Evolutionary conservation across 1,140 invertebrate genomes (phyloP), one percentile per base, ranked within the genome.

Genomic region (Choristoneura fumiferana): DNA sequence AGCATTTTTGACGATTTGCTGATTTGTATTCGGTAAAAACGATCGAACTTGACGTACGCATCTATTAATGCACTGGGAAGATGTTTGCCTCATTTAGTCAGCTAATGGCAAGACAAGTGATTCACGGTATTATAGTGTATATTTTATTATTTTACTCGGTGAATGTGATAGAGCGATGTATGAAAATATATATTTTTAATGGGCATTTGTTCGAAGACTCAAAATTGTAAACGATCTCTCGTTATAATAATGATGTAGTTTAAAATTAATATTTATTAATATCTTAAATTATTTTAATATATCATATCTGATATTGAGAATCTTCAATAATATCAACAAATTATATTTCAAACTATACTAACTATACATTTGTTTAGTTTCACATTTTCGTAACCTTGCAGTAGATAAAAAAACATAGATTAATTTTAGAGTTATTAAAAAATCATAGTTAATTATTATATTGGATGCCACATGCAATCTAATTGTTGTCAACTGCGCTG

Each of bases 141-240:
- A 22, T 49, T 49, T 17, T 49, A 49, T 49, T 17, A 49, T 17
- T 49, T 22, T 49, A 49, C 43, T 49, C 43, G 18, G 14, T 18
- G 43, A 18, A 49, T n/a, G 17, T 33, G 22, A 49, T 17, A 22
- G 43, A 3, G 35, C 18, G 43, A 49, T 49, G 43, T 49, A 12
- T 29, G 22, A 49, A 49, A 10, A 49, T 22, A 49, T 29, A 49
- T 49, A 49, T 49, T 49, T 49, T 49, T 49, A 36, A 55, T 45
- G 57, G 57, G 60, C 54, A 67, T 67, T 49, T 49, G 43, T 49
- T 61, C 58, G 43, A 59, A 56, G 34, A 63, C 61, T 63, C 58
- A 64, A 68, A 64, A 64, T 68, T 61, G 18, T 58, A 37, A 63
- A 63, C 37, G 65, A 67, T 67, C 65, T 67, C 65, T 61, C 56